Conservation (phyloP, 2,797 vertebrate species). For the Diglossa cyanea region DNA sequence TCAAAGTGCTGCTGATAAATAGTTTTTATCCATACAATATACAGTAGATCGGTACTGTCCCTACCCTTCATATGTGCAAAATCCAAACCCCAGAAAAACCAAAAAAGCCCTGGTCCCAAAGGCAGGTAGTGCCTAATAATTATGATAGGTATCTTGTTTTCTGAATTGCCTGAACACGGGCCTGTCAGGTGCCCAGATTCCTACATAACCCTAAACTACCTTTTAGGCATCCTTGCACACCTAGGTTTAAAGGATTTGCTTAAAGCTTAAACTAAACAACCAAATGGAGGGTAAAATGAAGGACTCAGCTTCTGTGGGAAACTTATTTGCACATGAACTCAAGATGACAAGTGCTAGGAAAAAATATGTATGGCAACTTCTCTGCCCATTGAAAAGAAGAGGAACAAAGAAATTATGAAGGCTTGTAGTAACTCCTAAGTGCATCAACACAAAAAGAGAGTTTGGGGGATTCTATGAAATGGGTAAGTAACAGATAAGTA, state of each 20-base stretch:
- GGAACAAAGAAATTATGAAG: background rate
- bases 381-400: background rate
- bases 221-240: background rate
- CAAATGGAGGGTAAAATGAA: background rate
- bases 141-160: background rate
- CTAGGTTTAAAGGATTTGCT: background rate
- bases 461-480: background rate
- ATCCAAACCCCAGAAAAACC: background rate
- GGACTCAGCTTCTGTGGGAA: background rate
- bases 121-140: background rate
- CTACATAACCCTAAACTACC: background rate
- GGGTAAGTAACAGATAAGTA: background rate
- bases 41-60: background rate
- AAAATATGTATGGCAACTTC: background rate
- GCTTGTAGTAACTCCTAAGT: background rate
- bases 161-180: background rate
- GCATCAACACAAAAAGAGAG: background rate
- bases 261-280: background rate
- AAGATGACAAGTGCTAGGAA: background rate
- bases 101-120: accelerated
- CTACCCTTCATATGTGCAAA: background rate
- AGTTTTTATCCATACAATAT: background rate
- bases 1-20: background rate
- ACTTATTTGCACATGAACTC: background rate
- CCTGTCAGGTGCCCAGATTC: background rate